These are phyloP conservation scores for Oligia fasciuncula DNA, from an alignment of 2,888 invertebrate species.

Conservation along the genomic window DNA sequence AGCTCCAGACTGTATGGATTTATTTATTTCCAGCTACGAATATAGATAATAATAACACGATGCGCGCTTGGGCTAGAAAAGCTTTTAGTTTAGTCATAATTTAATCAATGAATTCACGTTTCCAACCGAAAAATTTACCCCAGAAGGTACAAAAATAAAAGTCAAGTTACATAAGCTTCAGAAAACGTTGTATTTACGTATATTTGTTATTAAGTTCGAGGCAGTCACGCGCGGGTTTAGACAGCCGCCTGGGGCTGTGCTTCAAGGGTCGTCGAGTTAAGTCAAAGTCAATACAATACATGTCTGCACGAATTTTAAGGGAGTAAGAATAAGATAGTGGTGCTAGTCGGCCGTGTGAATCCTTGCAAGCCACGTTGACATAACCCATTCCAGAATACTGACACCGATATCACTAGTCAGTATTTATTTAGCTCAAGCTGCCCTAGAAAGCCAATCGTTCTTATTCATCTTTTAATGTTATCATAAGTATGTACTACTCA, in stretches of 20 bases:
- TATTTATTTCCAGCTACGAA: conserved; percentile 5
- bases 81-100: not conserved
- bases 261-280: conserved; percentile 28
- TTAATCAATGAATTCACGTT: not conserved
- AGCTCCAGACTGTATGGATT: conserved; percentile 45
- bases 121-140: not conserved
- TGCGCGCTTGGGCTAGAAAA: not conserved
- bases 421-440: conserved; percentile 21
- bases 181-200: conserved; percentile 36
- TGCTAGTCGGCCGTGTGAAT: not conserved
- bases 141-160: conserved; percentile 11
- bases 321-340: conserved; percentile 18
- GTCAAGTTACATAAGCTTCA: conserved; percentile 37
- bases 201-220: conserved; percentile 40
- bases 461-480: not conserved
- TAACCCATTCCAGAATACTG: not conserved
- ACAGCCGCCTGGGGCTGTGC: conserved; percentile 39
- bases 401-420: conserved; percentile 12
- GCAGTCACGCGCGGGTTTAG: conserved; percentile 40
- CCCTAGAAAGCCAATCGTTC: not conserved
- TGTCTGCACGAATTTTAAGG: conserved; percentile 22
- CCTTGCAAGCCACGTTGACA: conserved; percentile 18
- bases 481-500: not conserved
- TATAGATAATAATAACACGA: conserved; percentile 12
- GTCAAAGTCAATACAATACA: conserved; percentile 47